Base-by-base conservation (phyloP, 2,888 invertebrate genomes). In the Tachina fera region DNA sequence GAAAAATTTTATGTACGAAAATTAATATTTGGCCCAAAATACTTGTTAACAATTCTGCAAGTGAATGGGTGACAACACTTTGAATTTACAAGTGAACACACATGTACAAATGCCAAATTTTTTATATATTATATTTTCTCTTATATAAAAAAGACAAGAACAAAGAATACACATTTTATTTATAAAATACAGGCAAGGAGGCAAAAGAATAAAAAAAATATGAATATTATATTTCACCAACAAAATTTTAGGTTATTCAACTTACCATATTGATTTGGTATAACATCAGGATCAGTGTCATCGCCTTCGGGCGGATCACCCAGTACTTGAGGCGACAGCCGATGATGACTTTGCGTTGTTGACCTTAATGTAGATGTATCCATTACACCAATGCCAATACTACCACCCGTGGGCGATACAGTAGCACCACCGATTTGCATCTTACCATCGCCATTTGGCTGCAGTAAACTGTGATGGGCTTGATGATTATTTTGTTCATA, bases 181-280 rank as follows among this genome's bases (percentile, higher is more conserved):
- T 16, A 1, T 0, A 3, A 4, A 16, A 51, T 16, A 16, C 1
- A 51, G 9, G 53, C 14, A 61, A 41, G 16, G 1, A 6, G 4
- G 10, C 1, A 11, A 43, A 1, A 47, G 6, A 65, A 19, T 14
- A 16, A 16, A 9, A 16, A 70, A 45, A n/a, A 47, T 14, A 41
- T 22, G 6, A 0, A 10, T 16, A 47, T n/a, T n/a, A 49, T 14
- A 49, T 14, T 49, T 49, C n/a, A n/a, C n/a, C 2, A 49, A 51
- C n/a, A 8, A 4, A 51, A n/a, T n/a, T 11, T n/a, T n/a, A 51
- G 1, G 3, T 47, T 43, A n/a, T 31, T 10, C 9, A 67, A 92
- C 95, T 94, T 90, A 97, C 97, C 97, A 93, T 97, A 97, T 93
- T 97, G 96, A 94, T 96, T 96, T 88, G 97, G 96, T 93, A 97